Base-by-base conservation (phyloP, 1,140 invertebrate species). In the Leptonema lineaticorne region DNA sequence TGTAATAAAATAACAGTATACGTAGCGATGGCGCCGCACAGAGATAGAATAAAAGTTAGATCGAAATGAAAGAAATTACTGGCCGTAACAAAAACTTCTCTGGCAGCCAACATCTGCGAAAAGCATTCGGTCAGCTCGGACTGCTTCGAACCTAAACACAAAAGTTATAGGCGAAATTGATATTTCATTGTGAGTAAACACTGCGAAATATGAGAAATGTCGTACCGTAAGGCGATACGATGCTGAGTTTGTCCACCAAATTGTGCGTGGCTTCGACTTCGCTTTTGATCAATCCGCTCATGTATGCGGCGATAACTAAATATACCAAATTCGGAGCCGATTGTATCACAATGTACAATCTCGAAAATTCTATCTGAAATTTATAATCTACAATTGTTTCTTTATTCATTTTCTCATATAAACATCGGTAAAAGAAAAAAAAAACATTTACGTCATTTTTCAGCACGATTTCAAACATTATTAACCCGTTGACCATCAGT, bases 51-150 rank as follows among this genome's bases (percentile, higher is more conserved):
- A 30, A 72, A 72, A 7, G 67, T 59, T 20, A 72, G 63, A 30
- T 72, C 71, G 53, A 69, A 72, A 3, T 63, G 58, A 45, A 69
- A 72, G 48, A 69, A 72, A 46, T 72, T 72, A 46, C 64, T 65
- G 2, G 71, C 71, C 14, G 71, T 69, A 1, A 72, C 57, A 29
- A 50, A 67, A 5, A 72, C 64, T 24, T 69, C 63, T 41, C 71
- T 63, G 11, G 57, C 64, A 8, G 48, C 48, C 7, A 72, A 46
- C n/a, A 72, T 53, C n/a, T 67, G 68, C 14, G 60, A 46, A 50
- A 72, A 72, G 27, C 66, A 59, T 18, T 67, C 71, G 5, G 69
- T 24, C 1, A 67, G n/a, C 24, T 72, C 71, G 20, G 56, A 53
- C 27, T 64, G 68, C 28, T 69, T 67, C 1, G 63, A 29, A 18